These are phyloP conservation scores for Cerceris ruficornis DNA, from an alignment of 2,888 invertebrate species.

Conservation along the genomic window DNA sequence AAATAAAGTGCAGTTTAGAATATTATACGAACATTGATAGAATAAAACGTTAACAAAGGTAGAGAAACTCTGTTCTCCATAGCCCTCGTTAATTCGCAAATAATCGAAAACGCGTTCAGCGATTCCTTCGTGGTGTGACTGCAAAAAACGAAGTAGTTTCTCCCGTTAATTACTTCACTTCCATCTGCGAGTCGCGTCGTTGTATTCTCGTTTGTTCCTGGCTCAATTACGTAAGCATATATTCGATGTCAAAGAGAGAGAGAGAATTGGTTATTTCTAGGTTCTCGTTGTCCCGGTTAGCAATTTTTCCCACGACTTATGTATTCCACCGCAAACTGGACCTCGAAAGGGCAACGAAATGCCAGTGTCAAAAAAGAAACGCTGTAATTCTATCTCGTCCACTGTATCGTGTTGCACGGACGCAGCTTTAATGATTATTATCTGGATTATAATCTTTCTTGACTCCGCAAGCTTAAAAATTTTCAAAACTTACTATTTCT, in stretches of 20 bases:
- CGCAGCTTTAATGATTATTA: no score
- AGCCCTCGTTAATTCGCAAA: no score
- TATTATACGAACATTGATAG: no score
- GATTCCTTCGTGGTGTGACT: neutral
- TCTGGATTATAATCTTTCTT: no score
- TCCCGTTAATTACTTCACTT: neutral
- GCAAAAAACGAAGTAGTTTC: neutral
- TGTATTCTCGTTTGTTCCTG: slow-evolving; percentile 26
- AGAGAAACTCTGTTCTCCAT: no score
- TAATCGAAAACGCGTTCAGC: neutral
- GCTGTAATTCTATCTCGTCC: neutral
- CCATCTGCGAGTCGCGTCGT: neutral
- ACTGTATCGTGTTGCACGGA: no score
- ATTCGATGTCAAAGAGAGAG: slow-evolving; percentile 26
- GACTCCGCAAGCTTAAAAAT: no score
- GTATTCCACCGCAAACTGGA: neutral
- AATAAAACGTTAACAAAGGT: no score
- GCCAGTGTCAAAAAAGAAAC: neutral
- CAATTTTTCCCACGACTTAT: slow-evolving; percentile 1
- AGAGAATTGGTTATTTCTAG: slow-evolving; percentile 20
- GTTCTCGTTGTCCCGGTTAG: neutral
- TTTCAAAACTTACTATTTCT: no score
- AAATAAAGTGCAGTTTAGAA: no score
- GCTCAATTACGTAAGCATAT: slow-evolving; percentile 29
- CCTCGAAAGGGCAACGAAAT: neutral